Base-by-base conservation (phyloP, 2,797 vertebrate species). In the Tapera naevia region DNA sequence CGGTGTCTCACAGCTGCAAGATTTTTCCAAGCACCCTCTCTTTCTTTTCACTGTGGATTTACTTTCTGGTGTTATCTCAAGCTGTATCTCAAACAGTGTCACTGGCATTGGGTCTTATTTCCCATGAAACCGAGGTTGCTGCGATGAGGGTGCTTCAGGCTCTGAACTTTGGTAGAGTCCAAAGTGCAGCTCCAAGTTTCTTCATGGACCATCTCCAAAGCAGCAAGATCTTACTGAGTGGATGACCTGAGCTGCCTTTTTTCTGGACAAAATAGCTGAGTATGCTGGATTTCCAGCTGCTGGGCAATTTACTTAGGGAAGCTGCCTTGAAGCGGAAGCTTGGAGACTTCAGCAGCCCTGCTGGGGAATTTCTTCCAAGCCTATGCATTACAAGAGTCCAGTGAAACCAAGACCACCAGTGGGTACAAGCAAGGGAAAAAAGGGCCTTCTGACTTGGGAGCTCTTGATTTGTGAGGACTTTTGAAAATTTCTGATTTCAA, bases 41-140 rank as follows among this genome's bases (percentile, higher is more conserved):
- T 66, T 65, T 69, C 45, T 39, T 76, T 81, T 50, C 39, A 18
- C 54, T 43, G 17, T 35, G 24, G 1, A 0, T 25, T 65, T 87
- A 80, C n/a, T 71, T 32, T 39, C 37, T 46, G 1, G 0, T 48
- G 27, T 35, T 33, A 46, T 85, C 67, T 75, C 18, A 27, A 39
- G 43, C 24, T 56, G 15, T 64, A 10, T 35, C 27, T 84, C 39
- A 51, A 35, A 30, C 58, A 21, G 30, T 25, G 28, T 62, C 17
- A 1, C 0, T 81, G 76, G 46, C 14, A 6, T 7, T 50, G 53
- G 15, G 30, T 75, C 48, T 3, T 37, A 60, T 61, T 80, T 60
- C 50, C 48, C 15, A 7, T 13, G 18, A 65, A 64, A 72, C 35
- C 1, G 2, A 17, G 17, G 27, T 43, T 0, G 0, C 32, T 17